Percentiles rank a stretch among this genome's conserved stretches.
Conservation (phyloP, 2,113 vertebrate species). For the Tyto alba region DNA sequence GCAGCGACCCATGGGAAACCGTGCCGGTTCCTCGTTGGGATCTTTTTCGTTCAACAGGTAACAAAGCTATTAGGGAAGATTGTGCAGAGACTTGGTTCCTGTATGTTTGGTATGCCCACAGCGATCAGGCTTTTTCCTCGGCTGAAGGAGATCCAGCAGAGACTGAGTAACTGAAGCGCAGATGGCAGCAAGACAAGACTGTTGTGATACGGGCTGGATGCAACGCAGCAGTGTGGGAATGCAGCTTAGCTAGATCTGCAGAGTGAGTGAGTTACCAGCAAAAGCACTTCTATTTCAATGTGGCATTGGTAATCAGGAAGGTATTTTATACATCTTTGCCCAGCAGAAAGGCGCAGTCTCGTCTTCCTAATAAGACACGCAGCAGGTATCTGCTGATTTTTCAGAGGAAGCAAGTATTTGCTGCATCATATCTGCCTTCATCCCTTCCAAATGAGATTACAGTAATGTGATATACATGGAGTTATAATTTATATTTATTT, state of each 20-base stretch:
- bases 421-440: background rate
- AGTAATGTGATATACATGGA: background rate
- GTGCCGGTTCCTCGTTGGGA: background rate
- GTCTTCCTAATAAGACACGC: background rate
- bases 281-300: background rate
- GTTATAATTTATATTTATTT: background rate
- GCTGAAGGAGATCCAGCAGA: background rate
- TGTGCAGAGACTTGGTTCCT: background rate
- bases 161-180: background rate
- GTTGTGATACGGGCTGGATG: background rate
- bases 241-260: background rate
- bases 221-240: background rate
- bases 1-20: background rate
- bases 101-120: background rate
- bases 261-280: background rate
- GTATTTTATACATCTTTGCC: background rate
- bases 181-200: background rate
- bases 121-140: background rate
- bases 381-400: background rate
- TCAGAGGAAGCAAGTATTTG: background rate
- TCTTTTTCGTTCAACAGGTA: background rate
- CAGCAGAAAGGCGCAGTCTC: background rate
- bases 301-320: background rate
- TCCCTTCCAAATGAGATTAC: background rate
- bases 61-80: background rate